Conservation (phyloP, 2,113 vertebrate species). For the Nannospalax galili region DNA sequence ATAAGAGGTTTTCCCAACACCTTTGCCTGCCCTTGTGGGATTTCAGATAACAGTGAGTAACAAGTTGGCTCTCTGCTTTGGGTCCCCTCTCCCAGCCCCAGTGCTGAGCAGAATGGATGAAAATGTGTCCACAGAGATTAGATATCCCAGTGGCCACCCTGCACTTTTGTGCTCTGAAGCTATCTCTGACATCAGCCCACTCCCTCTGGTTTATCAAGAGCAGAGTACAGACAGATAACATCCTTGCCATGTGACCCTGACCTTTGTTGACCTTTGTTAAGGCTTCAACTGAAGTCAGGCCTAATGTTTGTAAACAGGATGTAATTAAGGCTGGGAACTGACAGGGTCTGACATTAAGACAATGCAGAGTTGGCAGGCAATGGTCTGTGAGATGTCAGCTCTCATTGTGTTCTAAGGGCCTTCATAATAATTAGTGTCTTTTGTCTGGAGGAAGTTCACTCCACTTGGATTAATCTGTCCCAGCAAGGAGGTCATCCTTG, state of each 20-base stretch:
- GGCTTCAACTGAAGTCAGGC: slow-evolving; percentile 92
- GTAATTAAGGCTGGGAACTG: slow-evolving; percentile 97
- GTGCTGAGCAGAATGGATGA: slow-evolving; percentile 71
- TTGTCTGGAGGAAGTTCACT: slow-evolving; percentile 98
- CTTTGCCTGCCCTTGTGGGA: slow-evolving; percentile 59
- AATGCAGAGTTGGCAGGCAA: slow-evolving; percentile 92
- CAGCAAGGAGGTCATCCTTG: slow-evolving; percentile 95
- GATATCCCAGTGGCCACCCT: slow-evolving; percentile 40
- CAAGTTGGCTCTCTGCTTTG: slow-evolving; percentile 29
- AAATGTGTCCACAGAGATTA: slow-evolving; percentile 82
- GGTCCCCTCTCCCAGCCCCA: background rate
- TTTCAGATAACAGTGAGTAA: slow-evolving; percentile 65
- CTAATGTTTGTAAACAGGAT: slow-evolving; percentile 99
- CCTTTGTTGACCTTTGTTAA: slow-evolving; percentile 93
- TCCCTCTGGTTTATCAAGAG: slow-evolving; percentile 86
- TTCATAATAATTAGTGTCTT: slow-evolving; percentile 98
- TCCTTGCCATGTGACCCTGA: slow-evolving; percentile 92
- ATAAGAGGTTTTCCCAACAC: slow-evolving; percentile 66
- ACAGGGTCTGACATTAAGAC: slow-evolving; percentile 93
- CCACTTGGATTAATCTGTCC: slow-evolving; percentile 98
- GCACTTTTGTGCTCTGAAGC: slow-evolving; percentile 56
- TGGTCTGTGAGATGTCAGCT: slow-evolving; percentile 95
- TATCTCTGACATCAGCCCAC: slow-evolving; percentile 83
- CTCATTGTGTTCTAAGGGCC: slow-evolving; percentile 96
- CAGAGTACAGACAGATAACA: slow-evolving; percentile 91